Evolutionary conservation across 2,797 vertebrate species (phyloP).

Genomic region (Alectoris magna): DNA sequence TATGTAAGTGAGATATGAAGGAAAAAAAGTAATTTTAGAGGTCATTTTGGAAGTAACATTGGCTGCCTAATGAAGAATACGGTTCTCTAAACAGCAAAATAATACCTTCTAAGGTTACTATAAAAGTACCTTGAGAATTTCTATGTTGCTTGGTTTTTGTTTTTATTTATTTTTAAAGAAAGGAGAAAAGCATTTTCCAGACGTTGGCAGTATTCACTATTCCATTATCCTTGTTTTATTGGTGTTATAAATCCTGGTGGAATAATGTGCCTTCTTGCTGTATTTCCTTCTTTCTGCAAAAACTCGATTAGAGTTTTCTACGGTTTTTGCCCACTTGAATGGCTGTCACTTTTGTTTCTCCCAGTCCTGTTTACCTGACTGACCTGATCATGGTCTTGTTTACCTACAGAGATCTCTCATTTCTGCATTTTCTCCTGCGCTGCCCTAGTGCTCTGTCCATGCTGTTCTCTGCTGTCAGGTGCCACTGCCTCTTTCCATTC

Average conservation of each 20-base stretch:
- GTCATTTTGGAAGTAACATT: background rate
- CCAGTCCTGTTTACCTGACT: background rate
- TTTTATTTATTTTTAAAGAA: background rate
- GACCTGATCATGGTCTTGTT: accelerated
- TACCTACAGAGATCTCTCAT: background rate
- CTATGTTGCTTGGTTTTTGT: background rate
- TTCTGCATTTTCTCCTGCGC: background rate
- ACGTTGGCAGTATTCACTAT: background rate
- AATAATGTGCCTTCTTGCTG: background rate
- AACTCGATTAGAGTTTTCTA: background rate
- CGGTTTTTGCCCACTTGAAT: background rate
- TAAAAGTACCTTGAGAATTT: background rate
- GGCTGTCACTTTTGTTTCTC: background rate
- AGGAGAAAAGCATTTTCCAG: background rate
- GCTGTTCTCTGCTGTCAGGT: background rate
- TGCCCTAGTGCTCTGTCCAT: background rate
- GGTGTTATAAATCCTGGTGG: background rate
- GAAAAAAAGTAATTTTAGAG: background rate
- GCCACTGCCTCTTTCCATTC: background rate
- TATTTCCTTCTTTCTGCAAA: background rate
- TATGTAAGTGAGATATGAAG: background rate
- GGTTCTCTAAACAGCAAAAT: background rate
- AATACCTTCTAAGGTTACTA: background rate
- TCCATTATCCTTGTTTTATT: background rate
- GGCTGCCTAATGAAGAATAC: background rate